A percentile compares a stretch with the other conserved stretches of the same genome.
phyloP scores from a whole-genome alignment of 2,113 vertebrate species.

The Oreochromis niloticus region DNA sequence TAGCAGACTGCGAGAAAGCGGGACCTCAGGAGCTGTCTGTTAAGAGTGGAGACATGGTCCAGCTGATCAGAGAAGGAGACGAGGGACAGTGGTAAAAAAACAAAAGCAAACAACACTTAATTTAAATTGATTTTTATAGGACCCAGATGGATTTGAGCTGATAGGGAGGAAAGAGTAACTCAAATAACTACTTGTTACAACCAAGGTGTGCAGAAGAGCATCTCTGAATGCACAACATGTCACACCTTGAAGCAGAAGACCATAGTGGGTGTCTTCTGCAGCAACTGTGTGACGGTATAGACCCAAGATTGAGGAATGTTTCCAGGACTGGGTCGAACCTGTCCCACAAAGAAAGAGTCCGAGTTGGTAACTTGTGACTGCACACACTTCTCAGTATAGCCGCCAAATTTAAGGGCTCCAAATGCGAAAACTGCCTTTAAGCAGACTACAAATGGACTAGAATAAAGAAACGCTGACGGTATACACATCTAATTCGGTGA shows the following conservation, averaged over 20 bases:
- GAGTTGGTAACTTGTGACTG: not conserved
- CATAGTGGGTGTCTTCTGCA: not conserved
- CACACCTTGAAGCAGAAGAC: not conserved
- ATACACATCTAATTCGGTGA: accelerated
- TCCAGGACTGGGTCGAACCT: accelerated
- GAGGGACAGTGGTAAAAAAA: slow-evolving; percentile 84
- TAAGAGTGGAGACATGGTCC: slow-evolving; percentile 86
- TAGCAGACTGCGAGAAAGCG: slow-evolving; percentile 80
- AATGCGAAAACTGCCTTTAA: not conserved
- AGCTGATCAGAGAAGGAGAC: slow-evolving; percentile 84
- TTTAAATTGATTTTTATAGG: not conserved
- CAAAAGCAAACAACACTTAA: not conserved
- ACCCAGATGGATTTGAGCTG: not conserved
- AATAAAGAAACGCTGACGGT: not conserved
- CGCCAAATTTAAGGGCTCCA: accelerated
- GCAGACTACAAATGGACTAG: not conserved
- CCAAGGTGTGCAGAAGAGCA: not conserved
- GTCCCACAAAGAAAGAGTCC: not conserved
- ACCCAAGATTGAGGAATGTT: not conserved
- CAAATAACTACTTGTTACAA: not conserved
- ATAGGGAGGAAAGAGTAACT: not conserved
- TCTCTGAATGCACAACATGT: not conserved
- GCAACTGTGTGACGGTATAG: not conserved
- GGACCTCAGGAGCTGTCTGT: slow-evolving; percentile 77
- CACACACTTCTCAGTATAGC: accelerated